Base-by-base conservation (phyloP, 2,113 vertebrate genomes). In the Entelurus aequoreus region DNA sequence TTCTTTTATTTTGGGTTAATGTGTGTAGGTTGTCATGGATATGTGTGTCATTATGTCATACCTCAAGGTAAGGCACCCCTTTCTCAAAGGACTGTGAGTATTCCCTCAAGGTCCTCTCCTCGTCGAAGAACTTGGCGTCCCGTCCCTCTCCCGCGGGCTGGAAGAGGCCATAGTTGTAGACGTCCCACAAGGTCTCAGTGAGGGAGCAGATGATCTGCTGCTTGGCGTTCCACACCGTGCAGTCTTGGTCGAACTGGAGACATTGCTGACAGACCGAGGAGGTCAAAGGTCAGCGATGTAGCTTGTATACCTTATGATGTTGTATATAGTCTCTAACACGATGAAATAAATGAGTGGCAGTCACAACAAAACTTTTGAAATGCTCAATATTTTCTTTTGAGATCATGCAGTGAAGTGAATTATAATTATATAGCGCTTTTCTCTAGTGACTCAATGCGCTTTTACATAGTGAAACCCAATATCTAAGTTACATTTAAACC, bases 11-110 rank as follows among this genome's bases (percentile, higher is more conserved):
- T 8, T 9, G 40, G 8, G 2, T 9, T 19, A 51, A 21, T 51
- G 5, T 21, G 4, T 50, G 3, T 9, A 8, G 40, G 1, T 10
- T 42, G 40, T 48, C 48, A n/a, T 16, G 49, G 49, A 9, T 8
- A 54, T 15, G 15, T 38, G 40, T 44, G 12, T 19, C 38, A 6
- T 37, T 38, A 16, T 44, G 12, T 19, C 38, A 6, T 86, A 94
- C 94, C 93, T 96, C 94, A 75, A 96, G 87, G 82, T 96, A 96
- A 53, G 94, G 94, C 52, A 96, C 92, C 51, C 94, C 94, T 79
- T 94, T 94, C 89, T 95, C 94, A 11, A 95, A 94, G 70, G 93
- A 91, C 72, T 93, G 94, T 12, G 92, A 88, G 77, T 95, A 93
- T 65, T 96, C 93, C 12, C 90, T 75, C 36, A 96, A 89, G 50